Evolutionary conservation across 2,113 vertebrate species (phyloP).

Genomic region (Gadus macrocephalus): DNA sequence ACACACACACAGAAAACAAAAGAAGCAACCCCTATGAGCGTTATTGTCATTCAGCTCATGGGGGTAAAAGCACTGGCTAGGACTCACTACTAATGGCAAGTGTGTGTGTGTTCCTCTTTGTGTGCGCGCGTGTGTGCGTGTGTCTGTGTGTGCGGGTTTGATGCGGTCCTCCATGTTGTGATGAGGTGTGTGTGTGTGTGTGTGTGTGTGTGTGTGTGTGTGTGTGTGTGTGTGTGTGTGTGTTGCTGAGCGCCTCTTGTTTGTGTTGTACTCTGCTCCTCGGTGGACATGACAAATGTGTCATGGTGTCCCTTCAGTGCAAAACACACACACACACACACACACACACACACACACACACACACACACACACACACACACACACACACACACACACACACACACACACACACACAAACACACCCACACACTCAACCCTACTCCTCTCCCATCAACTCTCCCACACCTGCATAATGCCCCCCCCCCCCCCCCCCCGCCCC

Average conservation of each 20-base stretch:
- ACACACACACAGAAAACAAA: too few relatives aligned
- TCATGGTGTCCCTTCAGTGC: constrained; percentile 50
- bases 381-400: too few relatives aligned
- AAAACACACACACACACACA: neutral
- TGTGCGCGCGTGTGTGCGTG: constrained; percentile 42
- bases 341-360: neutral
- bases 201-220: constrained; percentile 55
- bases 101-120: constrained; percentile 8
- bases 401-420: too few relatives aligned
- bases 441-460: constrained; percentile 28
- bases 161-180: too few relatives aligned
- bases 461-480: constrained; percentile 60
- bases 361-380: constrained; percentile 11
- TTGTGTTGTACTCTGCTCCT: constrained; percentile 40
- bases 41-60: too few relatives aligned
- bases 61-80: too few relatives aligned
- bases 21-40: too few relatives aligned
- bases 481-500: constrained; percentile 29
- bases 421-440: constrained; percentile 31
- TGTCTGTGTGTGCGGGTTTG: constrained; percentile 46
- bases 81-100: too few relatives aligned
- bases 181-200: constrained; percentile 41
- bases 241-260: neutral
- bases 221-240: constrained; percentile 55
- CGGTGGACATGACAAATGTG: constrained; percentile 74